Evolutionary conservation across 1,140 invertebrate genomes (phyloP).

Genomic region (Drosophila rufa): DNA sequence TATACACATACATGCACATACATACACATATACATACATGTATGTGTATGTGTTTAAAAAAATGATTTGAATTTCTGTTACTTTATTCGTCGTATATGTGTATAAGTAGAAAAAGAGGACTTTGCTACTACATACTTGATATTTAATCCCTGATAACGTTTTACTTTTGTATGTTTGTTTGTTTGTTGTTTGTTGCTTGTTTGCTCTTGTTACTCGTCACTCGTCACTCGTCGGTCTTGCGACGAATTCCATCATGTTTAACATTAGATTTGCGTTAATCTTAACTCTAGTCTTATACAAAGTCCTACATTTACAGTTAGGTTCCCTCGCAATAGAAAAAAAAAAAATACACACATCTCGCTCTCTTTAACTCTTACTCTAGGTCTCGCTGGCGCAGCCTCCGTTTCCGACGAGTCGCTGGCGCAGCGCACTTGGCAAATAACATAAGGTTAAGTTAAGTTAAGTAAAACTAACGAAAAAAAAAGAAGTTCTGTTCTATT

Average conservation of each 20-base stretch:
- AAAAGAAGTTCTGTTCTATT: constrained; percentile 2
- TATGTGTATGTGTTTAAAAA: constrained; percentile 39
- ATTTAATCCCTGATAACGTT: constrained; percentile 82
- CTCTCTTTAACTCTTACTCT: constrained; percentile 44
- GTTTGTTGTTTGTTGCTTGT: constrained; percentile 42
- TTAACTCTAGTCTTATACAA: constrained; percentile 38
- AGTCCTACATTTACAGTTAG: constrained; percentile 41
- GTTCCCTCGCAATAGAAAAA: constrained; percentile 27
- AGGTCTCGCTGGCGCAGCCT: constrained; percentile 29
- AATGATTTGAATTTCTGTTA: constrained; percentile 49
- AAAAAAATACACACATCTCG: constrained; percentile 33
- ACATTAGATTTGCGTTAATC: constrained; percentile 53
- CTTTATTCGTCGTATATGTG: constrained; percentile 48
- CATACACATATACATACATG: constrained; percentile 21
- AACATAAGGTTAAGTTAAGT: constrained; percentile 17
- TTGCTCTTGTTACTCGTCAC: constrained; percentile 17
- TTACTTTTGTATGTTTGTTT: constrained; percentile 69
- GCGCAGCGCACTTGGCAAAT: constrained; percentile 33
- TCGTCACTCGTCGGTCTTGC: constrained; percentile 43
- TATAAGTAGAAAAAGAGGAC: constrained; percentile 66
- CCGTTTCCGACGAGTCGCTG: constrained; percentile 1
- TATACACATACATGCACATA: constrained; percentile 4
- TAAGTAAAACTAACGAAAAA: constrained; percentile 24
- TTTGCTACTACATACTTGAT: constrained; percentile 73
- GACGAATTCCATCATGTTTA: constrained; percentile 50